Conservation (phyloP, 2,113 vertebrate genomes). For the Xenopus borealis region DNA sequence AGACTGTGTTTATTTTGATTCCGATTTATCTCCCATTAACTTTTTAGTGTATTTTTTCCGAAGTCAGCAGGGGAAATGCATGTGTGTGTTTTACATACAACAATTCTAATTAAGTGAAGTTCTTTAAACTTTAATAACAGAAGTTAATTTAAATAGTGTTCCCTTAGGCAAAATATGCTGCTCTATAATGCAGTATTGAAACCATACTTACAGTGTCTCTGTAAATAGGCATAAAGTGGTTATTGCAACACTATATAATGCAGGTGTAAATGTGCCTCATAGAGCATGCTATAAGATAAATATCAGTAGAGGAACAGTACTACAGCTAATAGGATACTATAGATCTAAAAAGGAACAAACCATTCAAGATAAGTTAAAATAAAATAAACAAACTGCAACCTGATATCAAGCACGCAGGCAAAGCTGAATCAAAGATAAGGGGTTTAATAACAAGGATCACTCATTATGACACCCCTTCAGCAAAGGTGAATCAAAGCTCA, state of each 20-base stretch:
- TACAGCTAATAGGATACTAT: too few species aligned
- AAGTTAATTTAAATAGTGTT: constrained; percentile 42
- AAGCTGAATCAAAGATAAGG: too few species aligned
- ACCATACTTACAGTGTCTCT: constrained; percentile 15
- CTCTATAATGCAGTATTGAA: constrained; percentile 24
- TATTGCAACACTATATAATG: background rate
- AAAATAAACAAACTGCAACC: too few species aligned
- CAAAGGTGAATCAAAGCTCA: too few species aligned
- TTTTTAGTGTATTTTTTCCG: background rate
- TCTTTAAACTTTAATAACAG: constrained; percentile 41
- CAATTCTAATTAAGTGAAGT: constrained; percentile 32
- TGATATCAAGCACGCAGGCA: too few species aligned
- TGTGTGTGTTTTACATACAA: constrained; percentile 31
- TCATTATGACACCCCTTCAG: too few species aligned
- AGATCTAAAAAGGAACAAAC: too few species aligned
- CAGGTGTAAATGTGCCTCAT: background rate
- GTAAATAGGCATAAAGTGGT: constrained; percentile 5
- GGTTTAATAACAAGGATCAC: too few species aligned
- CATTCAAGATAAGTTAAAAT: too few species aligned
- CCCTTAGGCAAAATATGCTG: constrained; percentile 30
- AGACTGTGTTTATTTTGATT: background rate
- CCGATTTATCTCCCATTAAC: background rate
- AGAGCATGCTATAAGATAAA: too few species aligned
- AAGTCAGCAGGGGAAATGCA: background rate
- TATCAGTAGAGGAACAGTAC: too few species aligned